A percentile compares a stretch with the other conserved stretches of the same genome.
Conservation (phyloP, 2,113 vertebrate species). For the Procavia capensis region DNA sequence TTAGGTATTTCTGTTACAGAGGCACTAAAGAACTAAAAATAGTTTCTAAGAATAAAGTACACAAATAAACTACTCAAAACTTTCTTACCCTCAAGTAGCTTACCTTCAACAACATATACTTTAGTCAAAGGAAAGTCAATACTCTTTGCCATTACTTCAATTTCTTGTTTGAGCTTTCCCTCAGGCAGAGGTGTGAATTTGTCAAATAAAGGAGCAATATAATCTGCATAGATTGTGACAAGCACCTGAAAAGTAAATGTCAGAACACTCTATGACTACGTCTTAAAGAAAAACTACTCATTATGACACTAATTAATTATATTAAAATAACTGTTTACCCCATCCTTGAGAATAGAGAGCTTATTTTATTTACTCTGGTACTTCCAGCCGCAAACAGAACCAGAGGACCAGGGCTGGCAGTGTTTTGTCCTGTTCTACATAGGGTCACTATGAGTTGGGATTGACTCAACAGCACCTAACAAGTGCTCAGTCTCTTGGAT, state of each 20-base stretch:
- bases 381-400: neutral
- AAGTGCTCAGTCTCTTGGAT: neutral
- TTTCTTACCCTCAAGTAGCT: slow-evolving; percentile 53
- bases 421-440: too few relatives aligned
- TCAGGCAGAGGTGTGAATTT: slow-evolving; percentile 98
- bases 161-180: slow-evolving; percentile 95
- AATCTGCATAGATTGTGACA: slow-evolving; percentile 99
- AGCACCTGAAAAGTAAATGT: slow-evolving; percentile 90
- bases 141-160: slow-evolving; percentile 95
- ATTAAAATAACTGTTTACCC: slow-evolving; percentile 31
- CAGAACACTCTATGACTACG: slow-evolving; percentile 50
- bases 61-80: slow-evolving; percentile 19
- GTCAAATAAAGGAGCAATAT: slow-evolving; percentile 98
- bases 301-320: slow-evolving; percentile 26
- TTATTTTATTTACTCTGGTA: slow-evolving; percentile 31
- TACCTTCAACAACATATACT: slow-evolving; percentile 99
- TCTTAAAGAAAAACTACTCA: slow-evolving; percentile 21
- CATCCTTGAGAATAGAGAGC: neutral
- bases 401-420: neutral
- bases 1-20: too few relatives aligned
- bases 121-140: slow-evolving; percentile 98
- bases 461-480: too few relatives aligned
- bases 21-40: too few relatives aligned
- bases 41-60: slow-evolving; percentile 8
- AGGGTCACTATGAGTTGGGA: too few relatives aligned